phyloP scores from a whole-genome alignment of 2,113 vertebrate species.

The Struthio camelus region DNA sequence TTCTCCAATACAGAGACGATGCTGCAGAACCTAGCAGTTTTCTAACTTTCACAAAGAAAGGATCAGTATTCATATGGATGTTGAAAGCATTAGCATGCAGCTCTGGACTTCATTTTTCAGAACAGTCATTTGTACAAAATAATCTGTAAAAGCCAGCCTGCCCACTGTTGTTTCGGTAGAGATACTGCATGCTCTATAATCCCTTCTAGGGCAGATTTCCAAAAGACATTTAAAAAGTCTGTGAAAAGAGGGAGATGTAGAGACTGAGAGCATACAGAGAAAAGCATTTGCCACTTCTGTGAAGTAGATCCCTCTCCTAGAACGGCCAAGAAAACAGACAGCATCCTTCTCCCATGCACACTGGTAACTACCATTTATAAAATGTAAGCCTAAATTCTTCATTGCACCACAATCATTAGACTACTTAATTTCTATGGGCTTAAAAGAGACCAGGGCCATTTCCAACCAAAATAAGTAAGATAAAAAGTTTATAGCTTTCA shows the following conservation, averaged over 20 bases:
- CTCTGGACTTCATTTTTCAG: neutral
- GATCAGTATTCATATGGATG: neutral
- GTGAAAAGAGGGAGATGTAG: neutral
- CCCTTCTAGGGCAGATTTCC: neutral
- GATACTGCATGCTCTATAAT: neutral
- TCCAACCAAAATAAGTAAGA: neutral
- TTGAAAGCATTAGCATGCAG: neutral
- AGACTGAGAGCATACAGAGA: neutral
- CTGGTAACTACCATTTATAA: neutral
- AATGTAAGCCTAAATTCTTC: neutral
- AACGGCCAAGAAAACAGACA: neutral
- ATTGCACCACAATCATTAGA: neutral
- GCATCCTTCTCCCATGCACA: neutral
- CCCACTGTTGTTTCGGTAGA: neutral
- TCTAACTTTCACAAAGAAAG: neutral
- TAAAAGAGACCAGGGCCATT: neutral
- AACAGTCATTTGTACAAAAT: neutral
- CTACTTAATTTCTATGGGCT: neutral
- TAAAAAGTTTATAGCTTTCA: constrained; percentile 9
- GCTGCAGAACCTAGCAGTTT: neutral
- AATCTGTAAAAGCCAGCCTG: neutral
- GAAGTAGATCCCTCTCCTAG: neutral
- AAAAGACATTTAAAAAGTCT: neutral
- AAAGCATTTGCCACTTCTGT: neutral
- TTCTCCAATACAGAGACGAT: neutral